A percentile compares a stretch with the other conserved stretches of the same genome.
phyloP scores from a whole-genome alignment of 2,113 vertebrate genomes.

The Albula goreensis region DNA sequence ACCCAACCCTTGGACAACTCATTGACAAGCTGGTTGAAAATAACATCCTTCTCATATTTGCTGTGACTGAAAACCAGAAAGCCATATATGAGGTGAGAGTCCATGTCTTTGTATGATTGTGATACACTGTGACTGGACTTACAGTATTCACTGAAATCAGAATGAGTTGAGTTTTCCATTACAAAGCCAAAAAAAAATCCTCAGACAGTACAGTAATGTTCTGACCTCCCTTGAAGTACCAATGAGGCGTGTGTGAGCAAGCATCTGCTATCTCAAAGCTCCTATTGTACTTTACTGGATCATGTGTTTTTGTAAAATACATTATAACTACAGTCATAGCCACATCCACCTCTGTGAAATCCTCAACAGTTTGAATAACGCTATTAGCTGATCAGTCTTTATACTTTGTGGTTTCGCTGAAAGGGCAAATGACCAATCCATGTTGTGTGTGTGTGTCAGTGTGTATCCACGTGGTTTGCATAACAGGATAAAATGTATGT shows the following conservation, averaged over 20 bases:
- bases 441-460: background rate
- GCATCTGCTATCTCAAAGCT: background rate
- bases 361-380: background rate
- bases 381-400: background rate
- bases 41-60: conserved; percentile 92
- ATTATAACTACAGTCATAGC: background rate
- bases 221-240: background rate
- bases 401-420: background rate
- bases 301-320: background rate
- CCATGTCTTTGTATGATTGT: background rate
- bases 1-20: conserved; percentile 92
- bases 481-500: background rate
- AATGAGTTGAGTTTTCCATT: background rate
- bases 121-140: background rate
- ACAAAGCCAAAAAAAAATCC: background rate
- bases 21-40: conserved; percentile 95
- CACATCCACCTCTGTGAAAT: background rate
- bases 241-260: background rate
- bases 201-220: background rate
- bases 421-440: background rate
- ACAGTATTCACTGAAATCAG: background rate
- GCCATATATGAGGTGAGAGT: conserved; percentile 84
- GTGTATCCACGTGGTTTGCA: background rate
- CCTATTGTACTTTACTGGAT: background rate
- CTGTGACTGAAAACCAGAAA: conserved; percentile 83